Base-by-base conservation (phyloP, 2,888 invertebrate genomes). In the Mesochorus sp. region DNA sequence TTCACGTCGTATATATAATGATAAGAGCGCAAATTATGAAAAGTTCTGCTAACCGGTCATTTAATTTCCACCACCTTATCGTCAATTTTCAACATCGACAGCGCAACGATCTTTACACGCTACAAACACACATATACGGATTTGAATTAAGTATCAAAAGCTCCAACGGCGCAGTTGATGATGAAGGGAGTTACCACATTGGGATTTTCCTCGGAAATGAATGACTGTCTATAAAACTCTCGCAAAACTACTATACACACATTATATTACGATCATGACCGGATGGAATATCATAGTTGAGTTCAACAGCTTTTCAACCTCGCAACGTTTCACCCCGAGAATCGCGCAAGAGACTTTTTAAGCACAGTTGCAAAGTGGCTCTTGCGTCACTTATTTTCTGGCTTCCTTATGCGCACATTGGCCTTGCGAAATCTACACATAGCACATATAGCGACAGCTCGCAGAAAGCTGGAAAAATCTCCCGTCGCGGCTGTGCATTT, bases 401-500 rank as follows among this genome's bases (percentile, higher is more conserved):
- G 59, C 51, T 71, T 76, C 66, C 76, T 71, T 37, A 31, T 66
- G 62, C 71, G 62, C 59, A 70, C 42, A 71, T 62, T 67, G 55
- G 53, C 64, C 71, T 66, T 72, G 59, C 53, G 53, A 76, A 64
- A 76, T 64, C 66, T 66, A 66, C 67, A 72, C 37, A 47, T 21
- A 14, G 19, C 51, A 44, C 42, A n/a, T 17, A 31, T 28, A 39
- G 42, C 49, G n/a, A 31, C 10, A 44, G 17, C 24, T 31, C 14
- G 44, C 26, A 17, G 57, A 67, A 44, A 67, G 21, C 34, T 59
- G 57, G 34, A 61, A 61, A 59, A 39, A 55, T 31, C 64, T 55
- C 74, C 80, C 66, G 57, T 31, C 47, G 62, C 59, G 47, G 44
- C 47, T 55, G 57, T 31, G 61, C 51, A 59, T 47, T 42, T 28